These are phyloP conservation scores for Hepsetus odoe DNA, from an alignment of 2,113 vertebrate genomes.

Conservation along the genomic window DNA sequence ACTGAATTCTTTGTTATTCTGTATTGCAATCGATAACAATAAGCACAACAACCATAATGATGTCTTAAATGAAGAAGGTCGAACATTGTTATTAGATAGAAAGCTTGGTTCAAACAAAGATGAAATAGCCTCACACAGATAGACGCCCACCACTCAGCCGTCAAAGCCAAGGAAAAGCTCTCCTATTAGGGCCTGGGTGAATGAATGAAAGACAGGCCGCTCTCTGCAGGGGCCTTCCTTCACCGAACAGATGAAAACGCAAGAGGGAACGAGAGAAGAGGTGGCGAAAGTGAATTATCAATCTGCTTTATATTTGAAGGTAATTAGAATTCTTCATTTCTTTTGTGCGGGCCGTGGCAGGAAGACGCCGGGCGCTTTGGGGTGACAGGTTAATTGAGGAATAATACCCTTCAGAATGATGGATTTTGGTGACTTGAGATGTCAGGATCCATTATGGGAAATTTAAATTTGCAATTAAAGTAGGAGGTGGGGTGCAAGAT, in stretches of 20 bases:
- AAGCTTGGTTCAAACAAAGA: not conserved
- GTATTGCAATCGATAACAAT: no score
- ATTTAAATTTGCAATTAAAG: constrained; percentile 84
- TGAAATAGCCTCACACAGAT: not conserved
- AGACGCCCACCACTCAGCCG: not conserved
- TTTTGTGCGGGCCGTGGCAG: constrained; percentile 69
- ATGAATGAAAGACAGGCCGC: not conserved
- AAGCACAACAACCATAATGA: no score
- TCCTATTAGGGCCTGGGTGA: not conserved
- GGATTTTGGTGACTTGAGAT: constrained; percentile 85
- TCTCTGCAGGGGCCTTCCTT: constrained; percentile 7
- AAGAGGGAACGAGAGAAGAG: constrained; percentile 39
- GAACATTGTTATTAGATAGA: not conserved
- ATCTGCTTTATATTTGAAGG: constrained; percentile 78
- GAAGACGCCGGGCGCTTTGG: constrained; percentile 69
- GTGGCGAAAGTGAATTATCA: constrained; percentile 67
- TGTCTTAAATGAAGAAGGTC: not conserved
- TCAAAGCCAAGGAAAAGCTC: constrained; percentile 15
- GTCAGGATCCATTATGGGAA: constrained; percentile 81
- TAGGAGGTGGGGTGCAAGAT: constrained; percentile 72
- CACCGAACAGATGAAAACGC: constrained; percentile 21
- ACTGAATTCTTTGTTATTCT: no score
- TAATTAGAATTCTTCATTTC: constrained; percentile 82
- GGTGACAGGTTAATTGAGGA: constrained; percentile 84
- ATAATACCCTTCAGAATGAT: constrained; percentile 84